Conservation (phyloP, 2,888 invertebrate species). For the Eupithecia tripunctaria region DNA sequence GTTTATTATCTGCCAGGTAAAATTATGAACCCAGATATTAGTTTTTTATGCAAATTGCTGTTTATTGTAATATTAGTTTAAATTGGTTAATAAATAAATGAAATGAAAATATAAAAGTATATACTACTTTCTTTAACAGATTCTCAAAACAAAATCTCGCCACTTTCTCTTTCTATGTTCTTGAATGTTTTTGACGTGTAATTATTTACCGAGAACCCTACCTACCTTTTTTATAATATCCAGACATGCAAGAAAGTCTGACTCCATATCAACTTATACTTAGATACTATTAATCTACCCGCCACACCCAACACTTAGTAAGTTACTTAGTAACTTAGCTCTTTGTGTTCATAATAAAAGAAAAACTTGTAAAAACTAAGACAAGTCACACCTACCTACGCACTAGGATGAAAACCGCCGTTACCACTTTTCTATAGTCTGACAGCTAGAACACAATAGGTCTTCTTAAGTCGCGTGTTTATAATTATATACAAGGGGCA, state of each 20-base stretch:
- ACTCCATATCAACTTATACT: neutral
- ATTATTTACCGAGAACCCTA: neutral
- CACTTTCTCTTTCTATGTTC: neutral
- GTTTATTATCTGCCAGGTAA: too few relatives aligned
- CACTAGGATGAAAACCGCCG: neutral
- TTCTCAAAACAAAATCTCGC: neutral
- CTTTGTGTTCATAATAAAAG: neutral
- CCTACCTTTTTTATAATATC: neutral
- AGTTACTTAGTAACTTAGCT: neutral
- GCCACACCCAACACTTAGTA: neutral
- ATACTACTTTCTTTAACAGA: neutral
- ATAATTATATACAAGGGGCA: too few relatives aligned
- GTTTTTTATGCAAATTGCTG: too few relatives aligned
- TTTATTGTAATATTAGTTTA: too few relatives aligned
- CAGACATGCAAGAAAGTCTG: neutral
- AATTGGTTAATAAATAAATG: too few relatives aligned
- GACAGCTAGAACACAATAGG: too few relatives aligned
- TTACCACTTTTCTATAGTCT: too few relatives aligned
- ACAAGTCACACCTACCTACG: neutral
- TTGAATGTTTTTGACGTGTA: neutral
- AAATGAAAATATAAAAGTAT: neutral
- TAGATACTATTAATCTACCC: neutral
- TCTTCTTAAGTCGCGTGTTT: too few relatives aligned
- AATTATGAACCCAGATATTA: too few relatives aligned
- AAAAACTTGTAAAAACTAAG: neutral